Conservation (phyloP, 2,888 invertebrate genomes). For the Drosophila silvestris region DNA sequence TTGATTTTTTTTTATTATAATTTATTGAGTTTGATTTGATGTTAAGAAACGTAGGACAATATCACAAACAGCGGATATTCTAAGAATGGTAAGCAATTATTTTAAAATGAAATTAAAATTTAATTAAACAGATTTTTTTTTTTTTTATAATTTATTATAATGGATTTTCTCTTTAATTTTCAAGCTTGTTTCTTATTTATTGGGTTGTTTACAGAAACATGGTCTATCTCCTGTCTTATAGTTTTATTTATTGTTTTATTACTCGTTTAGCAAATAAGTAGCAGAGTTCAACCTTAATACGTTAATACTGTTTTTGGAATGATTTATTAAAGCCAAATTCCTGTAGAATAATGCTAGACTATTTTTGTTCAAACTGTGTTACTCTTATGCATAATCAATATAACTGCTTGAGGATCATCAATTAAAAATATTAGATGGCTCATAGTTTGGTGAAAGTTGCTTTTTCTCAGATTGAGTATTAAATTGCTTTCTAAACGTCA, state of each 20-base stretch:
- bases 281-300: background rate
- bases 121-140: background rate
- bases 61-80: background rate
- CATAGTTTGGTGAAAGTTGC: background rate
- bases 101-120: background rate
- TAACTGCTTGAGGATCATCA: background rate
- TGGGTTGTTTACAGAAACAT: background rate
- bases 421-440: background rate
- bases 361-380: background rate
- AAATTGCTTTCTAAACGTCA: constrained; percentile 42
- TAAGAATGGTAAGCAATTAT: background rate
- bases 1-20: background rate
- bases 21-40: background rate
- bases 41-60: background rate
- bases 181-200: background rate
- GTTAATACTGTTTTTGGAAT: background rate
- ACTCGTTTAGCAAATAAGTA: background rate
- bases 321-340: background rate
- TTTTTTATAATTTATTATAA: background rate
- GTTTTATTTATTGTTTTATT: background rate
- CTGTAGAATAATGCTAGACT: no score
- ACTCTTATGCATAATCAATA: background rate
- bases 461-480: constrained; percentile 22
- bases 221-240: background rate
- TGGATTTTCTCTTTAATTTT: background rate